These are phyloP conservation scores for Tenualosa thibaudeaui DNA, from an alignment of 2,797 vertebrate species.

Conservation along the genomic window DNA sequence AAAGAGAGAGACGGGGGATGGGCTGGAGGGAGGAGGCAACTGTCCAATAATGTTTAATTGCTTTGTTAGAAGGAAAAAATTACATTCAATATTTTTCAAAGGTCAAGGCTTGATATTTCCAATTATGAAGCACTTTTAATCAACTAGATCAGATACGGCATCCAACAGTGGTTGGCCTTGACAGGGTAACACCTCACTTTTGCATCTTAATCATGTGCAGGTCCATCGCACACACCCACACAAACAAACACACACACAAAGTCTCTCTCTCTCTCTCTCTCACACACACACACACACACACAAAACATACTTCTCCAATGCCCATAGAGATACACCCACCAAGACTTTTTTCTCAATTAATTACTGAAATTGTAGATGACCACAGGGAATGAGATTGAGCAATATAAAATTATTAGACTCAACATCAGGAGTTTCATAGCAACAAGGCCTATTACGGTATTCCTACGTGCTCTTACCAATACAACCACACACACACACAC, in stretches of 20 bases:
- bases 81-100: slow-evolving; percentile 49
- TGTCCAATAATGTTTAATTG: slow-evolving; percentile 47
- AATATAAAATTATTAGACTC: not conserved
- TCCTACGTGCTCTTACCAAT: not conserved
- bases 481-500: not conserved
- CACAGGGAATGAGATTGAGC: not conserved
- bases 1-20: not conserved
- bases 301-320: not conserved
- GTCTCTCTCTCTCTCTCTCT: not conserved
- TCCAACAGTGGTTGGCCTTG: slow-evolving; percentile 7
- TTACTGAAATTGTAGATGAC: not conserved
- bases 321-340: not conserved
- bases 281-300: not conserved
- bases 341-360: not conserved
- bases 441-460: not conserved
- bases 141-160: slow-evolving; percentile 36
- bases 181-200: not conserved
- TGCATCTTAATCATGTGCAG: not conserved
- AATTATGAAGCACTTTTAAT: slow-evolving; percentile 52
- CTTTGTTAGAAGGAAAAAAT: slow-evolving; percentile 39
- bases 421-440: not conserved
- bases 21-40: slow-evolving; percentile 11
- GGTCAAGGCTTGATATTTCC: slow-evolving; percentile 49
- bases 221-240: not conserved
- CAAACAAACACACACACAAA: not conserved